Evolutionary conservation across 2,888 invertebrate species (phyloP), one percentile per base, ranked within the genome.

Genomic region (Schizaphis graminum): DNA sequence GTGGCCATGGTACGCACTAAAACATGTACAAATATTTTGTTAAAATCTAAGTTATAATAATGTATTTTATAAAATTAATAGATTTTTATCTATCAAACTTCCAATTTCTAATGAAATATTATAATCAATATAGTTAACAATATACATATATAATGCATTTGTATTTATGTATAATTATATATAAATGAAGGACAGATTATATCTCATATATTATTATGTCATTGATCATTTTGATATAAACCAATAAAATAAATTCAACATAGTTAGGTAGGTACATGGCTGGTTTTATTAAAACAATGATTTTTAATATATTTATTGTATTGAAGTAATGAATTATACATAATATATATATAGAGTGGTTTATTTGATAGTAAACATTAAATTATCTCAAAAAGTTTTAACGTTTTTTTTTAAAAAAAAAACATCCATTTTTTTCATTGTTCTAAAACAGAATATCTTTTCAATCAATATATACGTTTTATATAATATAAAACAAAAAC

Each of bases 1-100:
- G 96, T 99, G 99, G 95, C 99, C 99, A 96, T 99, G 99, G 97
- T 99, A 99, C 94, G 99, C 99, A 97, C 99, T 99, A 97, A 95
- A 96, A 96, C 41, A 88, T 49, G 93, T 95, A 28, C 4, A 28
- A 61, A 89, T 56, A 89, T 24, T 89, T 89, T 26, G 28, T 56
- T 56, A 56, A 35, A 67, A 4, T 67, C n/a, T 61, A 61, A 77
- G 77, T 35, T 77, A 77, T 7, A 77, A 21, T 3, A 1, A 67
- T n/a, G 77, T 77, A 77, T 77, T 77, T 77, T 35, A 1, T 35
- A 77, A 77, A 35, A 77, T 77, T 5, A 7, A 35, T 77, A 21
- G 21, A 1, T 67, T 35, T 77, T 21, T 77, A 35, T 35, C 21
- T 35, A 77, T 77, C 21, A 77, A 35, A 77, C 35, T 77, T 77